These are phyloP conservation scores for Euclidia mi DNA, from an alignment of 2,888 invertebrate genomes.

Conservation along the genomic window DNA sequence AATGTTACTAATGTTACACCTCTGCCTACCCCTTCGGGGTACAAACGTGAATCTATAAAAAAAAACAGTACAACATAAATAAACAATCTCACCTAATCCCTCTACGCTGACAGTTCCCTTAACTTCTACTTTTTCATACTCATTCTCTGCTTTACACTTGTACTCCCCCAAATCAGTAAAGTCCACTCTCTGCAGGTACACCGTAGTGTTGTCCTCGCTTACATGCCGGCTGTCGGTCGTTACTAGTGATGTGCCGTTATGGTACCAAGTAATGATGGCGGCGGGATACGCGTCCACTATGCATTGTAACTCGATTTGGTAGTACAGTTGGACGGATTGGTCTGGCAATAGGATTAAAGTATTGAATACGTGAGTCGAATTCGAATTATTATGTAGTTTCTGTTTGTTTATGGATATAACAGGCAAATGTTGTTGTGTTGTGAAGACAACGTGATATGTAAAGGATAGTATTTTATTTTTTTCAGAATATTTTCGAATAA, in stretches of 20 bases:
- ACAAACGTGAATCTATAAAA: no score
- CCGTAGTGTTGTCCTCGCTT: slow-evolving; percentile 58
- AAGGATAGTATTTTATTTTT: no score
- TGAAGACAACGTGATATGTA: no score
- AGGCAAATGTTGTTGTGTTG: no score
- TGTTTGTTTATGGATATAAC: no score
- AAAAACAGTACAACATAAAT: not conserved
- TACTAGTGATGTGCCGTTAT: slow-evolving; percentile 69
- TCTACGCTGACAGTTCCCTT: slow-evolving; percentile 68
- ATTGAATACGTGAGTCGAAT: no score
- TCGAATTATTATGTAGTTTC: no score
- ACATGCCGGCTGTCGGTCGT: slow-evolving; percentile 54
- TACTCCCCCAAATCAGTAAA: slow-evolving; percentile 84
- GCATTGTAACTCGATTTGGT: slow-evolving; percentile 68
- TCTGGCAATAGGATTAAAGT: slow-evolving; percentile 59
- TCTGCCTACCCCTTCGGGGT: no score
- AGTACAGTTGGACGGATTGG: slow-evolving; percentile 69
- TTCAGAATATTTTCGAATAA: no score
- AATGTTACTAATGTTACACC: no score
- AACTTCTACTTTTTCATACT: slow-evolving; percentile 68
- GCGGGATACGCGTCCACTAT: slow-evolving; percentile 66
- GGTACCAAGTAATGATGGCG: slow-evolving; percentile 69
- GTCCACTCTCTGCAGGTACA: slow-evolving; percentile 69
- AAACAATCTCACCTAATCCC: slow-evolving; percentile 74
- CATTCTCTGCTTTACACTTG: slow-evolving; percentile 87